A percentile compares a stretch with the other conserved stretches of the same genome.
phyloP scores from a whole-genome alignment of 2,797 vertebrate genomes.

The Thamnophis elegans region DNA sequence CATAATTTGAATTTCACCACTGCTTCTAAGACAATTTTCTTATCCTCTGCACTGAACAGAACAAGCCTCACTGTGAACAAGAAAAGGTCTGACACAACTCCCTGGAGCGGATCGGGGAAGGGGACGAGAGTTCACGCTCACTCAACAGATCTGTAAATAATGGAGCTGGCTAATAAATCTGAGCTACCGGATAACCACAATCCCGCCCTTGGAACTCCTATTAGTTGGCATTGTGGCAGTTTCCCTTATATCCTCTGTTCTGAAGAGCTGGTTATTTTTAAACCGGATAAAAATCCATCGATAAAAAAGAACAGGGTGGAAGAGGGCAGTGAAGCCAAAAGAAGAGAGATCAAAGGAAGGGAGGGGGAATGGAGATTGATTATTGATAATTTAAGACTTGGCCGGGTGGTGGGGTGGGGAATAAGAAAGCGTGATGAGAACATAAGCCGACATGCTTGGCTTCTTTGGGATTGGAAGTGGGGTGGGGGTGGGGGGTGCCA shows the following conservation, averaged over 20 bases:
- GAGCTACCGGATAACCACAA: constrained; percentile 26
- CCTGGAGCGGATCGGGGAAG: background rate
- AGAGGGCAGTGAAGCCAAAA: constrained; percentile 13
- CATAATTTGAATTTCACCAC: too few relatives aligned
- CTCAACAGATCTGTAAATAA: background rate
- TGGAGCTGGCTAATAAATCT: constrained; percentile 29
- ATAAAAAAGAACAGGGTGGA: constrained; percentile 42
- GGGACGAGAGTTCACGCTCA: background rate
- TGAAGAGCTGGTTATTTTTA: constrained; percentile 61
- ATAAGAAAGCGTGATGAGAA: constrained; percentile 47
- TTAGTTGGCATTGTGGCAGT: constrained; percentile 38
- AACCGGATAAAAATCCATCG: constrained; percentile 20
- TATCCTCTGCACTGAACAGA: background rate
- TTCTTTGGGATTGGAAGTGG: constrained; percentile 1
- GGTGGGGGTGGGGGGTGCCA: background rate
- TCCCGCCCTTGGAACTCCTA: constrained; percentile 20
- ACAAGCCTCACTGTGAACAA: background rate
- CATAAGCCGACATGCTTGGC: constrained; percentile 9
- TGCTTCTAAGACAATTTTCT: background rate
- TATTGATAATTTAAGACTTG: constrained; percentile 55
- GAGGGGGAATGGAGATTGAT: constrained; percentile 46
- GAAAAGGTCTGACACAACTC: background rate
- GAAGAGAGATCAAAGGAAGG: constrained; percentile 25
- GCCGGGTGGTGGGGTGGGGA: constrained; percentile 12
- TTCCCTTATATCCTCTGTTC: constrained; percentile 14